A percentile compares a stretch with the other conserved stretches of the same genome.
phyloP scores from a whole-genome alignment of 1,140 invertebrate genomes.

The Sitobion miscanthi region DNA sequence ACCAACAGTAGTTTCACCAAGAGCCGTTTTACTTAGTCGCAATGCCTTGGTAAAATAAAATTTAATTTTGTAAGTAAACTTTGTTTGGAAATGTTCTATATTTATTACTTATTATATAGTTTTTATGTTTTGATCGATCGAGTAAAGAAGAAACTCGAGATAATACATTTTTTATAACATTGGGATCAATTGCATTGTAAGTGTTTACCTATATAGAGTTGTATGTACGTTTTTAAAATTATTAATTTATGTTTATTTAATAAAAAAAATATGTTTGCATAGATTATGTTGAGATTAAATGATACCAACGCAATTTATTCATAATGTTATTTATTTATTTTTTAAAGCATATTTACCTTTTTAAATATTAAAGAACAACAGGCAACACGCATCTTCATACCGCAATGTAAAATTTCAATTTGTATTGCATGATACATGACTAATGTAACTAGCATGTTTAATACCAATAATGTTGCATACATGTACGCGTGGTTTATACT shows the following conservation, averaged over 20 bases:
- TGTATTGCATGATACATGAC: slow-evolving; percentile 80
- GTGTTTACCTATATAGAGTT: background rate
- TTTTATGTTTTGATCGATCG: background rate
- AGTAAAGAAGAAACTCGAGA: background rate
- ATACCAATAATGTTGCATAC: slow-evolving; percentile 73
- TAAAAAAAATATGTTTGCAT: background rate
- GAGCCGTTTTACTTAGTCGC: slow-evolving; percentile 70
- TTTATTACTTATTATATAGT: background rate
- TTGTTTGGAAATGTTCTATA: background rate
- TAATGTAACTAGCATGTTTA: slow-evolving; percentile 73
- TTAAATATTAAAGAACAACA: slow-evolving; percentile 81
- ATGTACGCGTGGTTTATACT: slow-evolving; percentile 68
- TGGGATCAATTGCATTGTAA: background rate
- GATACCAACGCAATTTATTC: background rate
- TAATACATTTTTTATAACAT: background rate
- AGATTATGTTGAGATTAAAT: background rate
- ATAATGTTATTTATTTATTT: background rate
- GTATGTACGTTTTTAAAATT: background rate
- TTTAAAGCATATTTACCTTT: slow-evolving; percentile 69
- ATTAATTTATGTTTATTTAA: background rate
- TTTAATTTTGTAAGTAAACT: background rate
- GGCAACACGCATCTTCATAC: slow-evolving; percentile 80
- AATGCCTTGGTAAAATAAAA: slow-evolving; percentile 66
- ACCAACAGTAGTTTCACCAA: slow-evolving; percentile 80
- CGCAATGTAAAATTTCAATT: slow-evolving; percentile 74